Evolutionary conservation across 2,888 invertebrate species (phyloP), one percentile per base, ranked within the genome.

Genomic region (Allophyes oxyacanthae): DNA sequence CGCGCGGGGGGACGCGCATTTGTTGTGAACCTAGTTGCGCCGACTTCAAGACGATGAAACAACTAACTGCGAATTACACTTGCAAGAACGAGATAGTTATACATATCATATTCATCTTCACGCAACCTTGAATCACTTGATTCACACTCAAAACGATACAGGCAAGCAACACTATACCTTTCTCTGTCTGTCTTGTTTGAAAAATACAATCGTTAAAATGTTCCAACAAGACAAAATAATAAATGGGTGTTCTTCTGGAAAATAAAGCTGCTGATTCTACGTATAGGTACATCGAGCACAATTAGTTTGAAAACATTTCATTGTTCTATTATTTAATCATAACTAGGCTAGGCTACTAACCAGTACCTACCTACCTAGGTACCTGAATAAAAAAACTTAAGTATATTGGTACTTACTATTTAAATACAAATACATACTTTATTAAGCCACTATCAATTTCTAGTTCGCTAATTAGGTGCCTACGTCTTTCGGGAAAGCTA

Each of bases 121-220:
- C 67, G 77, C 78, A 91, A 89, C 93, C 93, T 93, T 93, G 92
- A 90, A 88, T 81, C 70, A 64, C 93, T 93, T 93, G 92, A 90
- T 88, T 81, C 70, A 64, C 60, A 69, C 78, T 77, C 58, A 60
- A 72, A 75, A 63, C 56, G 70, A 79, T 76, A 81, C 71, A 80
- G 82, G 82, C 82, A 78, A 78, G 82, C 81, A 81, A 85, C 77
- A 82, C 71, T 89, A 83, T 85, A 83, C 78, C 88, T 83, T 77
- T 81, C 89, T 86, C 85, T 83, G 75, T 90, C 86, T 80, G 67
- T 81, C 84, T 79, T 82, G 77, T 86, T 86, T 85, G 72, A 84
- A 88, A 74, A 88, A 82, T 78, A 85, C 80, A 84, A 86, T 86
- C 83, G 84, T 84, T 84, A 83, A 77, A 80, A 78, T 71, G 65